Base-by-base conservation (phyloP, 2,797 vertebrate genomes). In the Delichon dasypus region DNA sequence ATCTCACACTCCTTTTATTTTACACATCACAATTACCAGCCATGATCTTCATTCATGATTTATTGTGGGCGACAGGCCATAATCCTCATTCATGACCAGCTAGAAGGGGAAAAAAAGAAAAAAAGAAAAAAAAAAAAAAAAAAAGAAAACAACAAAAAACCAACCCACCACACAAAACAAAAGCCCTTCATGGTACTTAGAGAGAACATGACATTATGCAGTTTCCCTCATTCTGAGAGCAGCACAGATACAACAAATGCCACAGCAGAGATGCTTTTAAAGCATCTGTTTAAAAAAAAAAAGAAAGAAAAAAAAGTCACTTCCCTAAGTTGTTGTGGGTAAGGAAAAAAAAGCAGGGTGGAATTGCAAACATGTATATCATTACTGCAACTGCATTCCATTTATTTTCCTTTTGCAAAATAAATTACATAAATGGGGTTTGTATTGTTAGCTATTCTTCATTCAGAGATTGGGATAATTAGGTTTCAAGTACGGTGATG, bases 401-500 rank as follows among this genome's bases (percentile, higher is more conserved):
- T 97, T 96, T 97, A 97, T 97, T 97, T 97, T 97, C 95, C 94
- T 91, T 97, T 97, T 96, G 94, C 96, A 96, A 98, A 98, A 98
- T 98, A 98, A 98, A 98, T 98, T 97, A 95, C 97, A 98, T 98
- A 98, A 98, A 98, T 96, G 94, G 95, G 67, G 93, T 97, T 97
- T 97, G 95, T 81, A 97, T 97, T 98, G 97, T 98, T 97, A 96
- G 95, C 90, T 96, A 91, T 96, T 96, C 96, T 97, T 98, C 96
- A 97, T 94, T 78, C 94, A 97, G 96, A 97, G 97, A 98, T 97
- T 97, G 96, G 97, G 94, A 97, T 98, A 98, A 98, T 98, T 98
- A 97, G 97, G 97, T 97, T 97, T 98, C 97, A 97, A 97, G 96
- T 95, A 96, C 84, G 85, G 95, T 96, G 97, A 98, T 98, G 97